Conservation (phyloP, 2,888 invertebrate species). For the Acanthosoma haemorrhoidale region DNA sequence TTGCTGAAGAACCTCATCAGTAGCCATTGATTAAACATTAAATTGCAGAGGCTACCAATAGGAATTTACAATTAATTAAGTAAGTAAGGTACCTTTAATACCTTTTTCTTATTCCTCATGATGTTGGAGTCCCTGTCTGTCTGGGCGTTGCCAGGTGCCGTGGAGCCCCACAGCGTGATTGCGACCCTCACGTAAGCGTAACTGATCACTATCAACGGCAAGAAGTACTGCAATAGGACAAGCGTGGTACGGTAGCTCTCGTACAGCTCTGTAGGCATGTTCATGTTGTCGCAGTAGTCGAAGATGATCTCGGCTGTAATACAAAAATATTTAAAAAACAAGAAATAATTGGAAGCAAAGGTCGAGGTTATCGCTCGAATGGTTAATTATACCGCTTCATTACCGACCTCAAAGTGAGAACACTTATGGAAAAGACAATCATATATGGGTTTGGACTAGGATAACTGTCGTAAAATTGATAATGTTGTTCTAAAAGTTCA, state of each 20-base stretch:
- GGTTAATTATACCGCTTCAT: too few species aligned
- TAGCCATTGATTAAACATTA: neutral
- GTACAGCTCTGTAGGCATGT: constrained; percentile 53
- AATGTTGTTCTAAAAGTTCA: too few species aligned
- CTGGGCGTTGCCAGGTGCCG: constrained; percentile 50
- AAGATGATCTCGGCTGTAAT: constrained; percentile 44
- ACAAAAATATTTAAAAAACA: too few species aligned
- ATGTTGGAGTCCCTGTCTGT: constrained; percentile 50
- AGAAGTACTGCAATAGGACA: constrained; percentile 54
- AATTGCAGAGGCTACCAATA: neutral
- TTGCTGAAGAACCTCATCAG: too few species aligned
- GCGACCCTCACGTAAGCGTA: constrained; percentile 54
- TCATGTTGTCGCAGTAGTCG: constrained; percentile 54
- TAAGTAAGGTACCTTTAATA: constrained; percentile 41
- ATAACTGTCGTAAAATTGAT: too few species aligned
- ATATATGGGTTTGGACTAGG: too few species aligned
- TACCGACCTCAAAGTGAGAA: too few species aligned
- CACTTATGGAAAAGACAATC: too few species aligned
- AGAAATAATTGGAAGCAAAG: too few species aligned
- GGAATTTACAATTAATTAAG: too few species aligned
- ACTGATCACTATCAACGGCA: constrained; percentile 53
- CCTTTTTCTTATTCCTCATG: constrained; percentile 52
- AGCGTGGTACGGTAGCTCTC: constrained; percentile 54
- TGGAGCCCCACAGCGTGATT: constrained; percentile 51
- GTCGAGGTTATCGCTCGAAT: too few species aligned